These are phyloP conservation scores for Drosophila kepulauana DNA, from an alignment of 1,140 invertebrate genomes.

Conservation along the genomic window DNA sequence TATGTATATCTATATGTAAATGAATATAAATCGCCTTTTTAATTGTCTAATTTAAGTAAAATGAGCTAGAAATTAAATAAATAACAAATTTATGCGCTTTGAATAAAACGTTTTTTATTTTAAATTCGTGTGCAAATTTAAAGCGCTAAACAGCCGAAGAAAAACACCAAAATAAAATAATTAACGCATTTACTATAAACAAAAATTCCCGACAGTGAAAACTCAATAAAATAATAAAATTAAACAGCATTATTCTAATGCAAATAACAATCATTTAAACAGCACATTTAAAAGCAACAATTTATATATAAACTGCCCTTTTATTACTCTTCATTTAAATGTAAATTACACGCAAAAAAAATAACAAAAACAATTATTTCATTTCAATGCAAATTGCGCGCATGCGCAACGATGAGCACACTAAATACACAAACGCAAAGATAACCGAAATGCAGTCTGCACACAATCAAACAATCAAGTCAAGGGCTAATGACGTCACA, in stretches of 20 bases:
- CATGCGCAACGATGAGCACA: no score
- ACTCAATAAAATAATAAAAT: no score
- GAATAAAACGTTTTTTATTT: neutral
- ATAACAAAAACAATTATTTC: neutral
- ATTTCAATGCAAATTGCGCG: no score
- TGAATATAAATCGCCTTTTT: constrained; percentile 51
- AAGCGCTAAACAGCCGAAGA: no score
- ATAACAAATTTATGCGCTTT: constrained; percentile 70
- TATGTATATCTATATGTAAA: constrained; percentile 59
- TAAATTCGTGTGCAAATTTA: neutral
- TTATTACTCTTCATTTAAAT: neutral
- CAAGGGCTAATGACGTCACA: constrained; percentile 10
- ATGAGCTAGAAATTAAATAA: constrained; percentile 72
- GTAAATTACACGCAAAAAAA: neutral
- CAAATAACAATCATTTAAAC: no score
- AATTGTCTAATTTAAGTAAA: constrained; percentile 66
- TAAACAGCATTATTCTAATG: no score
- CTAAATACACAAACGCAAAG: no score
- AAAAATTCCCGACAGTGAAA: no score
- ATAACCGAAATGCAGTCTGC: neutral
- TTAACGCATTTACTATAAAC: no score
- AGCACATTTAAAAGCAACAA: no score
- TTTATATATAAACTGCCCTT: no score
- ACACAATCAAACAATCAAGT: neutral
- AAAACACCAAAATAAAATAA: no score